Evolutionary conservation across 2,888 invertebrate genomes (phyloP).

Genomic region (Cordilura impudica): DNA sequence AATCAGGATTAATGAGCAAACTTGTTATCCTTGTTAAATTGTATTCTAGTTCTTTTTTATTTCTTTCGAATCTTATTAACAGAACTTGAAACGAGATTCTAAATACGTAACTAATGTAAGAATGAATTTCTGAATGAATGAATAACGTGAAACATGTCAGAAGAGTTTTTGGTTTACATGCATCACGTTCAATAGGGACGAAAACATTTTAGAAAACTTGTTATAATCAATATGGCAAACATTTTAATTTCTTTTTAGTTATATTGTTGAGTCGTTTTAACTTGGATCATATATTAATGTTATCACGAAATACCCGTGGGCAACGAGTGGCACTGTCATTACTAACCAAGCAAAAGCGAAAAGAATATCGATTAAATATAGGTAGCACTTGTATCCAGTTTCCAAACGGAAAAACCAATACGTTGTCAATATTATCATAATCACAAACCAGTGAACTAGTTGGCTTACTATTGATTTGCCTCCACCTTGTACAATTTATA

Average conservation of each 20-base stretch:
- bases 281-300: slow-evolving; percentile 34
- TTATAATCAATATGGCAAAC: slow-evolving; percentile 24
- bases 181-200: not conserved
- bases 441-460: no score
- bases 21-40: slow-evolving; percentile 56
- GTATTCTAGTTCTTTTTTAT: slow-evolving; percentile 29
- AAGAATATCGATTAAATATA: slow-evolving; percentile 38
- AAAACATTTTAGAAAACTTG: slow-evolving; percentile 39
- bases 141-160: not conserved
- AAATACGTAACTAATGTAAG: not conserved
- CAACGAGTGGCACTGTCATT: slow-evolving; percentile 28
- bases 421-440: no score
- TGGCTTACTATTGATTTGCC: no score
- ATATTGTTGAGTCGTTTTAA: not conserved
- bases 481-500: no score
- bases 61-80: slow-evolving; percentile 15
- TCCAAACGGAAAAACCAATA: no score
- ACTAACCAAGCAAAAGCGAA: slow-evolving; percentile 35
- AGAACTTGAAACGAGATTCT: slow-evolving; percentile 21
- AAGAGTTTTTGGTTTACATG: not conserved
- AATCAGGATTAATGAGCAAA: slow-evolving; percentile 60
- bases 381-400: not conserved
- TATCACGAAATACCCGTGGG: slow-evolving; percentile 39
- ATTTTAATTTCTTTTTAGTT: slow-evolving; percentile 28
- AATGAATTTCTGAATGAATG: no score